These are phyloP conservation scores for Lagorchestes hirsutus DNA, from an alignment of 2,797 vertebrate species.

Conservation along the genomic window DNA sequence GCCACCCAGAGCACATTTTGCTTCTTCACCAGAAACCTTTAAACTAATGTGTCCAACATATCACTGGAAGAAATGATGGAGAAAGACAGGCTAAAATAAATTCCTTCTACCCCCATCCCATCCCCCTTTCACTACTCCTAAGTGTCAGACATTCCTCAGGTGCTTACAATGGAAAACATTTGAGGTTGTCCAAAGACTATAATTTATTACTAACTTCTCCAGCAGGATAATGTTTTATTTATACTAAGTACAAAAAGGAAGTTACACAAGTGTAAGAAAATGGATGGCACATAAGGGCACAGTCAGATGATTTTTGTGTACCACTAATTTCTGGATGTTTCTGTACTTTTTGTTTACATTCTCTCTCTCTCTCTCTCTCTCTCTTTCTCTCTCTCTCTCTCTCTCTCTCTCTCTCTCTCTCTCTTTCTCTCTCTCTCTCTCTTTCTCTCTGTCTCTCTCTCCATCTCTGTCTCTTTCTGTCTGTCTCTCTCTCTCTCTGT, in stretches of 20 bases:
- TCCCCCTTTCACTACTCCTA: background rate
- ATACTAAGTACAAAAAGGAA: background rate
- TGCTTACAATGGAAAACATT: background rate
- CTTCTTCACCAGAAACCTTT: background rate
- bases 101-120: background rate
- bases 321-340: constrained; percentile 1
- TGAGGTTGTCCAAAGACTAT: background rate
- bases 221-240: background rate
- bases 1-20: background rate
- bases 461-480: background rate
- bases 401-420: background rate
- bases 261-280: constrained; percentile 1
- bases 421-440: background rate
- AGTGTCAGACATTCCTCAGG: background rate
- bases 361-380: too few relatives aligned
- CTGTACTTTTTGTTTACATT: background rate
- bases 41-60: background rate
- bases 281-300: background rate
- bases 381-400: background rate
- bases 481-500: background rate
- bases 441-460: background rate
- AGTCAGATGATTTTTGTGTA: background rate
- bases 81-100: background rate
- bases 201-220: background rate
- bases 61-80: background rate